These are phyloP conservation scores for Oithona nana DNA, from an alignment of 2,888 invertebrate genomes.

Conservation along the genomic window DNA sequence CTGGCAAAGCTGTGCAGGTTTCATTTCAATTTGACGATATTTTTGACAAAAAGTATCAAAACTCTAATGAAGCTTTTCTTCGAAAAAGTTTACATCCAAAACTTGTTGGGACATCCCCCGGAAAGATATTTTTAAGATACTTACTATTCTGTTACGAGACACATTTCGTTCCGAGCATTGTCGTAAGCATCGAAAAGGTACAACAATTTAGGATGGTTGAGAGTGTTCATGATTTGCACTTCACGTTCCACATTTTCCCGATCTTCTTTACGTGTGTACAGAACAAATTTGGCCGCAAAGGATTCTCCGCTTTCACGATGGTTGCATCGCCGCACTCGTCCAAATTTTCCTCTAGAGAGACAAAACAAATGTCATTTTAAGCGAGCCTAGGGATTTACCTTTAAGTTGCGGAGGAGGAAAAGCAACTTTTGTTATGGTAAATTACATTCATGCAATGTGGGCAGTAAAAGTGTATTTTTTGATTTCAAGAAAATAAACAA, in stretches of 20 bases:
- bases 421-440: too few species aligned
- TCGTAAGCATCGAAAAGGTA: constrained; percentile 96
- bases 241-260: constrained; percentile 79
- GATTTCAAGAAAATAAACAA: too few species aligned
- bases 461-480: too few species aligned
- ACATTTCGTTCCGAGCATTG: constrained; percentile 67
- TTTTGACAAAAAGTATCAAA: too few species aligned
- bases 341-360: constrained; percentile 74
- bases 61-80: too few species aligned
- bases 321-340: constrained; percentile 77
- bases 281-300: constrained; percentile 82
- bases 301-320: constrained; percentile 59
- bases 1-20: too few species aligned
- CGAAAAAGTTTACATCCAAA: too few species aligned
- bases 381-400: constrained; percentile 4
- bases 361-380: constrained; percentile 18
- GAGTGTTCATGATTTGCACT: constrained; percentile 82
- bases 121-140: too few species aligned
- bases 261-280: constrained; percentile 63
- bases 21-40: too few species aligned
- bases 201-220: constrained; percentile 84
- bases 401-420: too few species aligned
- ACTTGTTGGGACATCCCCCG: too few species aligned
- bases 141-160: constrained; percentile 93
- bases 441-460: too few species aligned